Base-by-base conservation (phyloP, 1,140 invertebrate species). In the Tribolium madens region DNA sequence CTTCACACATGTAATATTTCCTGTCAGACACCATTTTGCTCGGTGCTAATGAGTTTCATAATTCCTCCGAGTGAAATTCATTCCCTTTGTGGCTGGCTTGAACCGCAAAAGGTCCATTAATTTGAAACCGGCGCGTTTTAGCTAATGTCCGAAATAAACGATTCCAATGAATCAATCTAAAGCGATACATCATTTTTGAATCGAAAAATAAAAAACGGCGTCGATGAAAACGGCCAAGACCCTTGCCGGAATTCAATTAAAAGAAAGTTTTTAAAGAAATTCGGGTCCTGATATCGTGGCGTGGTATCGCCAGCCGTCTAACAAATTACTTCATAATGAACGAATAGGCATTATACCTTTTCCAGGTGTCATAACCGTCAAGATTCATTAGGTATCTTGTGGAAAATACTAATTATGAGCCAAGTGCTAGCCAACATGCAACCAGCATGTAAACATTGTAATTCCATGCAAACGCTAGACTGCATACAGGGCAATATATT, bases 71-170 rank as follows among this genome's bases (percentile, higher is more conserved):
- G 57, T 64, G 57, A 64, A 64, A 64, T 64, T 21, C 21, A 33
- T 64, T 64, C 57, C 57, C 26, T 64, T 64, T 64, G 57, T 33
- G 57, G 26, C 13, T 33, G 57, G 57, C 12, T n/a, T 31, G 73
- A 18, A 68, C 50, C 47, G 60, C 46, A 52, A 53, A 48, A 50
- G 33, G 52, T 46, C 52, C 69, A 77, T 77, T 77, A 77, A 77
- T 77, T 77, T 64, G 18, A 60, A 76, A 78, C 73, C 14, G 68
- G 69, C 74, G 53, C 53, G 69, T 79, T 79, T 79, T 73, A 73
- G 69, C 71, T 79, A 76, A 78, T 78, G 77, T 68, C 33, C 26
- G 69, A 78, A 73, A 79, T 79, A 79, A 79, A 76, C 77, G 73
- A 72, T 76, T 64, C 64, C 73, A 75, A 78, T 78, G 73, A 78